Evolutionary conservation across 2,113 vertebrate genomes (phyloP).

Genomic region (Strix uralensis): DNA sequence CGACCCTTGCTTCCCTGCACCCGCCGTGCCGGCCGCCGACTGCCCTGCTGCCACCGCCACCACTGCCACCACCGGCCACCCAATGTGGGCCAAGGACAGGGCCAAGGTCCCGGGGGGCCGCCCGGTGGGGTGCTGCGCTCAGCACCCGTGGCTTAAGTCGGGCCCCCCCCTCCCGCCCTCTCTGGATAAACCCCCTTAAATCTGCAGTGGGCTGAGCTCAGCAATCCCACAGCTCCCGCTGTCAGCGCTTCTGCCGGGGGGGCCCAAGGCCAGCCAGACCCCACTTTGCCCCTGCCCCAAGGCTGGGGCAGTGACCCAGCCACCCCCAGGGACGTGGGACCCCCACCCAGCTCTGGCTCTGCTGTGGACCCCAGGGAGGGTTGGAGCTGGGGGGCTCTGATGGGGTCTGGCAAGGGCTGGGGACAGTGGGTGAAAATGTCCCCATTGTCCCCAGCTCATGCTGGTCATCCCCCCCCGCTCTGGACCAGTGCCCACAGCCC

Average conservation of each 20-base stretch:
- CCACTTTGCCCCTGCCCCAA: not conserved
- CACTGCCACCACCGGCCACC: not conserved
- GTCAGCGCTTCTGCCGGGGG: not conserved
- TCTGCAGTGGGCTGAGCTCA: slow-evolving; percentile 66
- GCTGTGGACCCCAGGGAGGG: not conserved
- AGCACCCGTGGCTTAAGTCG: slow-evolving; percentile 65
- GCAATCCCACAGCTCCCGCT: not conserved
- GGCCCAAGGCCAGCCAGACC: not conserved
- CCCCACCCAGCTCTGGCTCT: not conserved
- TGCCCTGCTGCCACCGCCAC: slow-evolving; percentile 33
- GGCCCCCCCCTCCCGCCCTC: not conserved
- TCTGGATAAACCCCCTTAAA: slow-evolving; percentile 59
- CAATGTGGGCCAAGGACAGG: slow-evolving; percentile 87
- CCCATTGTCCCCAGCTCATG: not conserved
- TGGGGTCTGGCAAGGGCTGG: not conserved
- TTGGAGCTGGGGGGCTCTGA: fast-evolving
- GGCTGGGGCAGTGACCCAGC: not conserved
- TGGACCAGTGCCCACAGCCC: not conserved
- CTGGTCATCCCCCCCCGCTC: not conserved
- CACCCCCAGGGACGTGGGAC: fast-evolving
- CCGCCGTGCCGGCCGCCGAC: slow-evolving; percentile 2
- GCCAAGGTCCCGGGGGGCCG: slow-evolving; percentile 31
- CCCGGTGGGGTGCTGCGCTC: slow-evolving; percentile 77
- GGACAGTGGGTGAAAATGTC: not conserved
- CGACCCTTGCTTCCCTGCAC: slow-evolving; percentile 22